Percentiles rank a stretch among this genome's conserved stretches.
These are phyloP conservation scores for Phyllostomus hastatus DNA, from an alignment of 2,113 vertebrate genomes.

Conservation along the genomic window DNA sequence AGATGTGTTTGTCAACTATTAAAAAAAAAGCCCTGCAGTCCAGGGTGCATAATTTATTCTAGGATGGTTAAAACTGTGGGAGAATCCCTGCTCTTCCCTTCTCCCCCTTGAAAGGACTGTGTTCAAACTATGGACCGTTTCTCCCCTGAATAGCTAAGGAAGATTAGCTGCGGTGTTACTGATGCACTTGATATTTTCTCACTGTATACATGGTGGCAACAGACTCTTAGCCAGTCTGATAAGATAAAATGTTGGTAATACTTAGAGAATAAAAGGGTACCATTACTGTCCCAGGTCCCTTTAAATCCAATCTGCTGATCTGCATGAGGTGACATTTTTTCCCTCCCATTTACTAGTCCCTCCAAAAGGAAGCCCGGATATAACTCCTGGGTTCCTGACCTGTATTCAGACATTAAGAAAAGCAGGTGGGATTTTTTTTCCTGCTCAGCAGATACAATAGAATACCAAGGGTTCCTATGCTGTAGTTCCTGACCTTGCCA, in stretches of 20 bases:
- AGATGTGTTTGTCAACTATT: neutral
- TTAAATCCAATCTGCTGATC: constrained; percentile 48
- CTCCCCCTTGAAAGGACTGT: neutral
- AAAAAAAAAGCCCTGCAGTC: neutral
- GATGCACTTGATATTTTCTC: neutral
- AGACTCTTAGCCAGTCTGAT: constrained; percentile 27
- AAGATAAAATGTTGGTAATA: constrained; percentile 25
- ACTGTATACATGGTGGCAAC: neutral
- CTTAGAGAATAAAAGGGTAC: constrained; percentile 38
- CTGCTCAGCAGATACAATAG: neutral
- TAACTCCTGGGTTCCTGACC: constrained; percentile 24
- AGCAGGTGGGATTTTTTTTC: neutral
- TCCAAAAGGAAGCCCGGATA: neutral
- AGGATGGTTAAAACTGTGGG: neutral
- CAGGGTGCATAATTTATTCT: neutral
- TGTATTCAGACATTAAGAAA: neutral
- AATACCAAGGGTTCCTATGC: neutral
- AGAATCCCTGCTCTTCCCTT: neutral
- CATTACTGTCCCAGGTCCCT: constrained; percentile 3
- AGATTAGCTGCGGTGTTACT: neutral
- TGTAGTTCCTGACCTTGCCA: constrained; percentile 33
- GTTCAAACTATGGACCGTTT: neutral
- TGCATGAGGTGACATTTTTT: constrained; percentile 24
- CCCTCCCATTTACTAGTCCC: constrained; percentile 43
- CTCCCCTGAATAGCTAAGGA: neutral